Evolutionary conservation across 2,888 invertebrate species (phyloP), one percentile per base, ranked within the genome.

Genomic region (Drosophila phalerata): DNA sequence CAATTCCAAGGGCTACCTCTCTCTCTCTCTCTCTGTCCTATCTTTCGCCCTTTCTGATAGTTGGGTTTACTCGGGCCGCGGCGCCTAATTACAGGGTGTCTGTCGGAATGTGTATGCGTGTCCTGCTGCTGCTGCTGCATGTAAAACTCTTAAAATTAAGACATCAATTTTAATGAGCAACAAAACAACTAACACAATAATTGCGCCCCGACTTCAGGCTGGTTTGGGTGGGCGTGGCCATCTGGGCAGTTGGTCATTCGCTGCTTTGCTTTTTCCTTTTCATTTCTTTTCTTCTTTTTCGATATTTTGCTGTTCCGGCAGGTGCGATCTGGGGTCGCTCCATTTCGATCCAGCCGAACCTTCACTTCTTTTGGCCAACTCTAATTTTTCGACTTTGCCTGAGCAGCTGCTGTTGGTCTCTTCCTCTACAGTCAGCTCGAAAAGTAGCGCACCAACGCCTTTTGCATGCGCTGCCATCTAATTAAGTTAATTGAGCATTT

Each of bases 151-250:
- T 73, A 88, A 73, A 83, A 88, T 85, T 85, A 85, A 85, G 85
- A 85, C 85, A 85, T 85, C 88, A 85, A 85, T 81, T 85, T 85
- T 85, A 85, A 85, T 88, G 87, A 84, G 87, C 79, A 76, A 73
- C 85, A 76, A 60, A 69, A 58, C 69, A 73, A 89, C 88, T 87
- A 84, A 84, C 84, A 77, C 74, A 85, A 88, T 84, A 84, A 84
- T 88, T 84, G 88, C 74, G 66, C 42, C 58, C 64, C 48, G 43
- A 77, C 62, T 74, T 58, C 53, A 22, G 64, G 48, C 60, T 58
- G 61, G 19, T 57, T 57, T 49, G 57, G 30, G 71, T 19, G 70
- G 83, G 83, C 83, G 83, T 87, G 83, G 49, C 69, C 56, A 70
- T 25, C 57, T 55, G 71, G 68, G 57, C 79, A 65, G 79, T 55